These are phyloP conservation scores for Phenganax stokvisi DNA, from an alignment of 92 coral and sea anemone species.

Conservation along the genomic window DNA sequence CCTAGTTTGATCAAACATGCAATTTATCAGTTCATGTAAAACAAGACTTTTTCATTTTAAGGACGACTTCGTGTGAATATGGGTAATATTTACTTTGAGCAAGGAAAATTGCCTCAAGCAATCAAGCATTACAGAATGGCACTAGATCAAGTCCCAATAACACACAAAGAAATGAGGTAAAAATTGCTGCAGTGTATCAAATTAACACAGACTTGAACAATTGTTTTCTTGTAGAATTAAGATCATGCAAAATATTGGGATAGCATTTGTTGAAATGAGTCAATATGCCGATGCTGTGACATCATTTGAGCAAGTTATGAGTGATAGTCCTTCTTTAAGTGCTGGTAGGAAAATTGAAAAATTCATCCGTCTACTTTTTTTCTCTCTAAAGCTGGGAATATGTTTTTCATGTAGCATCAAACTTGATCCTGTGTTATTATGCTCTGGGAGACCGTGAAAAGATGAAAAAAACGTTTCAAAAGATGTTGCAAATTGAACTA, in stretches of 20 bases:
- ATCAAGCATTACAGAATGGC: slow-evolving; percentile 98
- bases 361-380: no score
- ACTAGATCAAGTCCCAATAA: slow-evolving; percentile 91
- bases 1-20: background rate
- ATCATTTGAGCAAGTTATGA: slow-evolving; percentile 96
- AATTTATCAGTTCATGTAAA: background rate
- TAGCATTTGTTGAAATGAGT: slow-evolving; percentile 83
- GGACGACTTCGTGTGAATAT: slow-evolving; percentile 95
- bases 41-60: slow-evolving; percentile 12
- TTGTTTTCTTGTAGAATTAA: slow-evolving; percentile 56
- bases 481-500: slow-evolving; percentile 68
- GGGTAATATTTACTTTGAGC: slow-evolving; percentile 97
- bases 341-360: slow-evolving; percentile 49
- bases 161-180: slow-evolving; percentile 98
- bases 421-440: slow-evolving; percentile 86
- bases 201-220: background rate
- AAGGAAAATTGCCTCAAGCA: slow-evolving; percentile 91
- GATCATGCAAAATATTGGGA: slow-evolving; percentile 95
- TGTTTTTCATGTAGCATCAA: slow-evolving; percentile 48
- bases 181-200: background rate
- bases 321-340: slow-evolving; percentile 80
- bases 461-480: slow-evolving; percentile 99
- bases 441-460: slow-evolving; percentile 92
- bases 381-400: background rate
- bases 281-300: slow-evolving; percentile 98